A percentile compares a stretch with the other conserved stretches of the same genome.
These are phyloP conservation scores for Aythya baeri DNA, from an alignment of 2,113 vertebrate genomes.

Conservation along the genomic window DNA sequence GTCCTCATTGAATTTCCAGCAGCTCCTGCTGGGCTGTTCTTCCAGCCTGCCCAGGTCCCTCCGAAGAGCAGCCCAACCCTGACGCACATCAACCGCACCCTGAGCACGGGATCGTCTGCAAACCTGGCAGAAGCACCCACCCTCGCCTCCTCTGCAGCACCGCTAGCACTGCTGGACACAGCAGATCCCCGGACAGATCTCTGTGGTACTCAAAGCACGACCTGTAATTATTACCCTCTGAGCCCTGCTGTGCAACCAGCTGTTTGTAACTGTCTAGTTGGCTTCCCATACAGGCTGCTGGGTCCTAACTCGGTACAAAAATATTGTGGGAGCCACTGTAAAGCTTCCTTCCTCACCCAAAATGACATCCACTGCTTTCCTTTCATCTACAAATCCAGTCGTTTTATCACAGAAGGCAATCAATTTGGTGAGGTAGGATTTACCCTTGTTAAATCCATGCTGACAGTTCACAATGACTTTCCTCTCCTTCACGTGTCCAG, in stretches of 20 bases:
- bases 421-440: too few relatives aligned
- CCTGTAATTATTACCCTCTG: accelerated
- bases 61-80: neutral
- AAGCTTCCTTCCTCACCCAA: too few relatives aligned
- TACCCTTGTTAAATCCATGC: neutral
- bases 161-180: neutral
- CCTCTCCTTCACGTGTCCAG: neutral
- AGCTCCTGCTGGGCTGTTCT: neutral
- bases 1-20: neutral
- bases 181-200: neutral
- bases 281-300: neutral
- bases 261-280: neutral
- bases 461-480: neutral
- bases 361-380: too few relatives aligned
- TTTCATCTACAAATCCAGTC: too few relatives aligned
- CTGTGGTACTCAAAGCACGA: neutral
- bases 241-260: neutral
- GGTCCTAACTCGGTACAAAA: too few relatives aligned
- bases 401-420: too few relatives aligned
- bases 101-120: neutral
- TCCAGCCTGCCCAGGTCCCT: neutral
- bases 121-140: neutral
- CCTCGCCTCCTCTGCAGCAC: accelerated
- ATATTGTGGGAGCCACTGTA: too few relatives aligned
- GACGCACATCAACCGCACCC: neutral